Evolutionary conservation across 2,888 invertebrate species (phyloP).

Genomic region (Phorcus lineatus): DNA sequence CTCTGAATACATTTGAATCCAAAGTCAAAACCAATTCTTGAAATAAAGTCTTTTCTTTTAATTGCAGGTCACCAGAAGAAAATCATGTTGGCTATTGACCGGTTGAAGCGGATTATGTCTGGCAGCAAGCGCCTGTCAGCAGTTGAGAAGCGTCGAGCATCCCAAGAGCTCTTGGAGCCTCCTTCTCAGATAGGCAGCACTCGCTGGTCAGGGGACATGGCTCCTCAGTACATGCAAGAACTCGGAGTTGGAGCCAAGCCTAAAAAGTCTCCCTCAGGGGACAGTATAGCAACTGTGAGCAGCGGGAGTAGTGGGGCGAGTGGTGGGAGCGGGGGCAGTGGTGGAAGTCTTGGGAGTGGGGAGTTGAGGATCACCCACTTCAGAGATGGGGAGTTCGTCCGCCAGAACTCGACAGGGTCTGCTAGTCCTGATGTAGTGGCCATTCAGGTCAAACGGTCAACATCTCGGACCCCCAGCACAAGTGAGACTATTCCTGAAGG

Average conservation of each 20-base stretch:
- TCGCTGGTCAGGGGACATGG: slow-evolving; percentile 65
- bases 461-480: slow-evolving; percentile 28
- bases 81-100: slow-evolving; percentile 95
- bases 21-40: background rate
- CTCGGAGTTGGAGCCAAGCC: slow-evolving; percentile 46
- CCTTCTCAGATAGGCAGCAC: slow-evolving; percentile 56
- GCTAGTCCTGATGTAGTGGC: slow-evolving; percentile 76
- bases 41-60: background rate
- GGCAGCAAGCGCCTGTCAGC: slow-evolving; percentile 66
- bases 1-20: no score
- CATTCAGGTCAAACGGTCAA: slow-evolving; percentile 69
- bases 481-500: slow-evolving; percentile 44
- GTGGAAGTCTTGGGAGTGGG: slow-evolving; percentile 2
- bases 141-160: slow-evolving; percentile 57
- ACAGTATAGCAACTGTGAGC: slow-evolving; percentile 63
- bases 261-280: slow-evolving; percentile 64
- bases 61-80: slow-evolving; percentile 98
- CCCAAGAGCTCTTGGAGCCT: slow-evolving; percentile 61
- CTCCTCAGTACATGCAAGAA: slow-evolving; percentile 50
- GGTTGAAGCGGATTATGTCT: slow-evolving; percentile 87
- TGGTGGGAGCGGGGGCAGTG: slow-evolving; percentile 33
- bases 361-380: slow-evolving; percentile 38
- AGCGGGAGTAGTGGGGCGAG: slow-evolving; percentile 49
- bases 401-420: slow-evolving; percentile 32
- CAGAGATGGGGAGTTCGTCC: slow-evolving; percentile 32